phyloP scores from a whole-genome alignment of 2,888 invertebrate genomes.

The Rhorus exstirpatorius region DNA sequence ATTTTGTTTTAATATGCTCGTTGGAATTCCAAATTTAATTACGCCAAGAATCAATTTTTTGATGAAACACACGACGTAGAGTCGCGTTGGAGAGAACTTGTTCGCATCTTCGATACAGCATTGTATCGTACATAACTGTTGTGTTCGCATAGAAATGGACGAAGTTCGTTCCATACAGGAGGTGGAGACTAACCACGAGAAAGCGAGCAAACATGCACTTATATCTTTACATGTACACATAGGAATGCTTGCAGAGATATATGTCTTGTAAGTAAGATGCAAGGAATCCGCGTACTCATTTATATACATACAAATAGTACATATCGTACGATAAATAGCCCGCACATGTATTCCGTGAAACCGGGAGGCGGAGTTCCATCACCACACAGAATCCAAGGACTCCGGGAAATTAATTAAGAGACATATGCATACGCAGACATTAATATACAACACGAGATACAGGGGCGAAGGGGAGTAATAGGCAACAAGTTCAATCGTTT shows the following conservation, averaged over 20 bases:
- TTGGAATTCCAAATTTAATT: too few relatives aligned
- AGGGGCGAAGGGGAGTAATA: too few relatives aligned
- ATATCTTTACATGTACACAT: conserved; percentile 1
- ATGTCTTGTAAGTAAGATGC: conserved; percentile 14
- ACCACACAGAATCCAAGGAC: conserved; percentile 38
- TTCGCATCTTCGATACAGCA: too few relatives aligned
- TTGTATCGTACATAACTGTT: conserved; percentile 18
- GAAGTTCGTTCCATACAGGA: conserved; percentile 44
- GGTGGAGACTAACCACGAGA: conserved; percentile 25
- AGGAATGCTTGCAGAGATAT: neutral
- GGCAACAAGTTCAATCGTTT: too few relatives aligned
- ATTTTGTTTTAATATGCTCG: too few relatives aligned
- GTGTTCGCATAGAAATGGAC: conserved; percentile 10
- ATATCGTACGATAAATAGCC: neutral
- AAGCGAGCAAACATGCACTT: conserved; percentile 13
- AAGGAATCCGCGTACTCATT: conserved; percentile 14
- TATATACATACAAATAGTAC: neutral
- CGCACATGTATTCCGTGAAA: neutral
- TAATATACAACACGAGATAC: too few relatives aligned
- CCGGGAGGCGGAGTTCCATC: neutral
- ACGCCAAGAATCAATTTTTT: neutral
- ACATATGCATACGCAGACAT: neutral
- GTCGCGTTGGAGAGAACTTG: neutral
- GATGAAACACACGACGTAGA: neutral
- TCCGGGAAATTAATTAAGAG: conserved; percentile 4